Base-by-base conservation (phyloP, 37 sponge, comb jelly and placozoan species). In the Bolinopsis microptera region DNA sequence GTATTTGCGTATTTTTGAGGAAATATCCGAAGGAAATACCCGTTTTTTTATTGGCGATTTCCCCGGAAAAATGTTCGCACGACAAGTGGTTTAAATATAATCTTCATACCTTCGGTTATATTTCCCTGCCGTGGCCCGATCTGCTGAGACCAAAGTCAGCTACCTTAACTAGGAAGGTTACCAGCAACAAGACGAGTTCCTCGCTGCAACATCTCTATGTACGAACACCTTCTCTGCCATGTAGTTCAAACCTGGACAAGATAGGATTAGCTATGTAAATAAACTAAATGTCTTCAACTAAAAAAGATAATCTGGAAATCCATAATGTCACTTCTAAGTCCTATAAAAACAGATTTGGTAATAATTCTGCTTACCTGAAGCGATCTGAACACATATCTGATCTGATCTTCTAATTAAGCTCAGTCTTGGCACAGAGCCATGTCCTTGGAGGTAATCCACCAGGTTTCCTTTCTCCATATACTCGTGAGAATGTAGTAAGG, bases 401-500 rank as follows among this genome's bases (percentile, higher is more conserved):
- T 86, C 90, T 9, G 32, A 40, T n/a, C n/a, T n/a, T n/a, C n/a
- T n/a, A n/a, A n/a, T n/a, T 3, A 86, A 40, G n/a, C 48, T 86
- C 3, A 86, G 61, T 21, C 3, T 40, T 0, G 22, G 48, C 13
- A 48, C 39, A 40, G 37, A 39, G 90, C 90, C n/a, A 40, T 86
- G 90, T 40, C 48, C 90, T 48, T 86, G 90, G 30, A 86, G 90
- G 90, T 86, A 40, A 40, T 86, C 90, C 2, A 48, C 90, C 39
- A 86, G 61, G 61, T 86, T 86, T 5, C 90, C 90, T 13, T 86
- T 86, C 90, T 86, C 90, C 90, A 86, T 86, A 30, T 36, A 86
- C 48, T 86, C 90, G 90, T 86, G 41, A 86, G 90, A 30, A 86
- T 86, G 90, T 86, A 86, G 90, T 39, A 86, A 24, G 90, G 90